Evolutionary conservation across 2,888 invertebrate species (phyloP).

Genomic region (Agriotes lineatus): DNA sequence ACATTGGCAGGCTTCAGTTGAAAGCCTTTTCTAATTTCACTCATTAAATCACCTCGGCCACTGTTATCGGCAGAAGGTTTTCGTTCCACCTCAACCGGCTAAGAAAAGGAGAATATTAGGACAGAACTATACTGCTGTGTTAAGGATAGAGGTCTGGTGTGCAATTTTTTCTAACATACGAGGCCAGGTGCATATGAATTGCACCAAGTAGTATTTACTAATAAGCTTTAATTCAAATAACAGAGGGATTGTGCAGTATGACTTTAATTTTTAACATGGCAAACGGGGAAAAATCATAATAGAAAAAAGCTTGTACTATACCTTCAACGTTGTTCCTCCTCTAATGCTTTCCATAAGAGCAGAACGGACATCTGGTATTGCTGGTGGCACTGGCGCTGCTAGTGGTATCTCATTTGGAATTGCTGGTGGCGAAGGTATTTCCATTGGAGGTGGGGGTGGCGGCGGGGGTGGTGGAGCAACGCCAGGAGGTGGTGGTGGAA

Average conservation of each 20-base stretch:
- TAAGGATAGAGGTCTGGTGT: too few species aligned
- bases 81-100: slow-evolving; percentile 73
- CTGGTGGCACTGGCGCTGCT: slow-evolving; percentile 27
- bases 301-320: slow-evolving; percentile 57
- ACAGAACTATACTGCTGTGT: too few species aligned
- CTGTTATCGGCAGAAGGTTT: slow-evolving; percentile 68
- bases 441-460: slow-evolving; percentile 54
- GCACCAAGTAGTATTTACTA: too few species aligned
- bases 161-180: too few species aligned
- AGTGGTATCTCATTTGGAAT: slow-evolving; percentile 44
- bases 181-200: too few species aligned
- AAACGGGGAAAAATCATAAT: too few species aligned
- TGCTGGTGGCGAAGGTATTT: slow-evolving; percentile 51
- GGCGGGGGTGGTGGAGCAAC: slow-evolving; percentile 52
- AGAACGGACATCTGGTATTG: slow-evolving; percentile 59
- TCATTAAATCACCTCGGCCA: slow-evolving; percentile 83
- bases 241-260: too few species aligned
- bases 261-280: too few species aligned
- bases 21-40: slow-evolving; percentile 88
- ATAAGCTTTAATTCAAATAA: too few species aligned
- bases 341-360: slow-evolving; percentile 90
- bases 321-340: slow-evolving; percentile 81
- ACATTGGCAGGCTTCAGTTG: slow-evolving; percentile 79
- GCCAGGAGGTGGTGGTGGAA: slow-evolving; percentile 52
- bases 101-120: slow-evolving; percentile 33